Percentiles rank a stretch among this genome's conserved stretches.
Conservation (phyloP, 2,113 vertebrate species). For the Scartelaos histophorus region DNA sequence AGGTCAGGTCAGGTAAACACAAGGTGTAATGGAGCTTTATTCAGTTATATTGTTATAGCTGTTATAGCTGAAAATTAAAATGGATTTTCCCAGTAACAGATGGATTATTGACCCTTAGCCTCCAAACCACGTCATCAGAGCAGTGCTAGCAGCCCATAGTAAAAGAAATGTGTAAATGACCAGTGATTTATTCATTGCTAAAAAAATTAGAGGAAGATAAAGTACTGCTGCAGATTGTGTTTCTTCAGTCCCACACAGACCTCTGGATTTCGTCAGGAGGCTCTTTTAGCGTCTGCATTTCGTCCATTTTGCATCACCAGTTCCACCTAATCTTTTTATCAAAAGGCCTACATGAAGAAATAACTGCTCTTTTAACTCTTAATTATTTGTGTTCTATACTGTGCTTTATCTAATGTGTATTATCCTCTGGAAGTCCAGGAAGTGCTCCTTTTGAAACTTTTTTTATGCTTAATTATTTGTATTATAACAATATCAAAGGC, state of each 20-base stretch:
- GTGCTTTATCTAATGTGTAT: no score
- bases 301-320: slow-evolving; percentile 1
- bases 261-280: background rate
- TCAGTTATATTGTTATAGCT: background rate
- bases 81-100: background rate
- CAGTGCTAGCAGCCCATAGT: background rate
- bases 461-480: no score
- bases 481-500: no score
- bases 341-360: background rate
- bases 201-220: background rate
- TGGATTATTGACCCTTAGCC: background rate
- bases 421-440: no score
- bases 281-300: background rate
- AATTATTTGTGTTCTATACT: slow-evolving; percentile 42
- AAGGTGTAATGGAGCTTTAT: background rate
- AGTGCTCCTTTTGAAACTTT: no score
- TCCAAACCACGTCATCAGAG: background rate
- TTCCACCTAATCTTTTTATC: slow-evolving; percentile 7
- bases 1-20: background rate
- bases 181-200: background rate
- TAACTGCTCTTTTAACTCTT: no score
- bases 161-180: background rate
- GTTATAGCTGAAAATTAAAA: background rate
- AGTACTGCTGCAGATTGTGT: slow-evolving; percentile 1
- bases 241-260: background rate